These are phyloP conservation scores for Cephus spinipes DNA, from an alignment of 2,888 invertebrate species.

Conservation along the genomic window DNA sequence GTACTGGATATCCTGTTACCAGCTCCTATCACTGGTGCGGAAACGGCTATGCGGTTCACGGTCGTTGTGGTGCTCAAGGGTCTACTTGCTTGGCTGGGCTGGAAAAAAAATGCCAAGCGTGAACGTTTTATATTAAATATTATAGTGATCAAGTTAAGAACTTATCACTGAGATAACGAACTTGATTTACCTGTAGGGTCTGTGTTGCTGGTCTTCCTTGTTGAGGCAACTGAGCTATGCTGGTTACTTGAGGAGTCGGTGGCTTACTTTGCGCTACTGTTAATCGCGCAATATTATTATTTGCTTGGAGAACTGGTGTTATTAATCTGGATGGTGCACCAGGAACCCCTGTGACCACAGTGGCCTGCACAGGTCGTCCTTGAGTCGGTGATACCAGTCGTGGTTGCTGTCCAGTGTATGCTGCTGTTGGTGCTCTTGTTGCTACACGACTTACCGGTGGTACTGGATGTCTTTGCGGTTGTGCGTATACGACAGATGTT, in stretches of 20 bases:
- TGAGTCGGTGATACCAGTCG: slow-evolving; percentile 53
- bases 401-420: slow-evolving; percentile 41
- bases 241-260: slow-evolving; percentile 51
- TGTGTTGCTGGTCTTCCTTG: slow-evolving; percentile 50
- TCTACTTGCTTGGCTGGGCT: slow-evolving; percentile 56
- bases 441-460: slow-evolving; percentile 56
- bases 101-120: slow-evolving; percentile 21
- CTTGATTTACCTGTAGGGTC: slow-evolving; percentile 51
- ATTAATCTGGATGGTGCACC: slow-evolving; percentile 58
- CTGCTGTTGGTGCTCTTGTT: slow-evolving; percentile 45
- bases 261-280: slow-evolving; percentile 55
- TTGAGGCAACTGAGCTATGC: slow-evolving; percentile 51
- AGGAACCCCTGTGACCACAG: slow-evolving; percentile 57
- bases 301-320: slow-evolving; percentile 57
- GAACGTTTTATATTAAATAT: neutral
- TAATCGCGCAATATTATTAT: slow-evolving; percentile 53
- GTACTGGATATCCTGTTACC: slow-evolving; percentile 56
- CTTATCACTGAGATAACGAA: neutral
- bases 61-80: slow-evolving; percentile 49
- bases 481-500: slow-evolving; percentile 58
- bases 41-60: slow-evolving; percentile 59
- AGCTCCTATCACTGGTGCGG: slow-evolving; percentile 57
- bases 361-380: slow-evolving; percentile 59
- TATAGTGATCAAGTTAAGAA: neutral
- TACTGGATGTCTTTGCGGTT: slow-evolving; percentile 56